Percentiles rank a stretch among this genome's conserved stretches.
Evolutionary conservation across 2,888 invertebrate species (phyloP).

Genomic region (Euproctis similis): DNA sequence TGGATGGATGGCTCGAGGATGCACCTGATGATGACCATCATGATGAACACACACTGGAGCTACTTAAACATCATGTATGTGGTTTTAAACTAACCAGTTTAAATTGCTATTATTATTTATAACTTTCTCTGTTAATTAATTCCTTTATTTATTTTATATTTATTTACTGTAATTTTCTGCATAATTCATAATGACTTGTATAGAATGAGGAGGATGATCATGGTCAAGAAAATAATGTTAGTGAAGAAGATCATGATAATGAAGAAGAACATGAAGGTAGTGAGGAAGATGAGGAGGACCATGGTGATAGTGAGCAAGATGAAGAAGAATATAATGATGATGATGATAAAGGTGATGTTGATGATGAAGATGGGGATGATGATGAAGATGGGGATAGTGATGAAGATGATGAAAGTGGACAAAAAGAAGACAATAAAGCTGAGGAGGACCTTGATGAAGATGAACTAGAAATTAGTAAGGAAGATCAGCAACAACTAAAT

Average conservation of each 20-base stretch:
- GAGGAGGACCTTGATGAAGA: slow-evolving; percentile 17
- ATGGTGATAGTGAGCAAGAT: slow-evolving; percentile 25
- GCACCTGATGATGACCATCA: slow-evolving; percentile 69
- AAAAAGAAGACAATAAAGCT: slow-evolving; percentile 30
- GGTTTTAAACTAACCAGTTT: no score
- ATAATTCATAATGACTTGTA: background rate
- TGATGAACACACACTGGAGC: slow-evolving; percentile 68
- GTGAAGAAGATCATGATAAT: slow-evolving; percentile 30
- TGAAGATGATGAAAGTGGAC: slow-evolving; percentile 34
- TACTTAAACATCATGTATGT: slow-evolving; percentile 65
- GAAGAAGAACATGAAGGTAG: slow-evolving; percentile 35
- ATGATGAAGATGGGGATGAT: slow-evolving; percentile 23
- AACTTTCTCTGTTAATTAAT: no score
- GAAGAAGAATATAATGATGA: slow-evolving; percentile 22
- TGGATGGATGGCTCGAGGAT: slow-evolving; percentile 87
- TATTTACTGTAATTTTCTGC: no score
- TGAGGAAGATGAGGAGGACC: slow-evolving; percentile 18
- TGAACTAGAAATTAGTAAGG: slow-evolving; percentile 24
- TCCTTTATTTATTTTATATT: no score
- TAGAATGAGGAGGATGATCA: slow-evolving; percentile 28
- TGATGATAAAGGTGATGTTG: slow-evolving; percentile 33
- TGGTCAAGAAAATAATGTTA: slow-evolving; percentile 21
- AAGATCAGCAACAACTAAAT: slow-evolving; percentile 34
- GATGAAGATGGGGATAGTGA: slow-evolving; percentile 15
- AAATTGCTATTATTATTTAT: no score